Conservation (phyloP, 2,797 vertebrate genomes). For the Scarus forsteni region DNA sequence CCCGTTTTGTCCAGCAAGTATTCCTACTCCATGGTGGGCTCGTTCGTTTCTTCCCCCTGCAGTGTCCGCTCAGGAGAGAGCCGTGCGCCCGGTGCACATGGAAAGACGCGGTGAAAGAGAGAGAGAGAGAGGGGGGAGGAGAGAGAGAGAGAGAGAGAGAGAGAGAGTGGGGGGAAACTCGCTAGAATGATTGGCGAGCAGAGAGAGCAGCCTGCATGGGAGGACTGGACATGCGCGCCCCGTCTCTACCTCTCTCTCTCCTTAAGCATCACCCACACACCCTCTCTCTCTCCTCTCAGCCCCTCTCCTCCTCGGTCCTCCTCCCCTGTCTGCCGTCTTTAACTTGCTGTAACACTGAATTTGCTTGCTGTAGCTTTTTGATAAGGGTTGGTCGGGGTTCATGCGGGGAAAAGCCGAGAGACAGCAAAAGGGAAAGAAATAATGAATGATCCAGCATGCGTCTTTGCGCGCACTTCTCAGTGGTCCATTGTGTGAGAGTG, state of each 20-base stretch:
- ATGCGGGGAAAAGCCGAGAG: not conserved
- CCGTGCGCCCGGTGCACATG: conserved; percentile 87
- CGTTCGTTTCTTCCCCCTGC: conserved; percentile 85
- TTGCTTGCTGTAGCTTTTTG: conserved; percentile 16
- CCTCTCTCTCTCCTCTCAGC: conserved; percentile 26
- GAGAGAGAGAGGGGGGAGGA: conserved; percentile 6
- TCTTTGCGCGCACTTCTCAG: conserved; percentile 11
- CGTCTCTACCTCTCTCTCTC: conserved; percentile 44
- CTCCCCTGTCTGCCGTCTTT: conserved; percentile 32
- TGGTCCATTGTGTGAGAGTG: conserved; percentile 1
- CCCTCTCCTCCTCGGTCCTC: conserved; percentile 12
- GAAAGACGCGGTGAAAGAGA: conserved; percentile 54
- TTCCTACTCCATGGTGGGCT: conserved; percentile 87
- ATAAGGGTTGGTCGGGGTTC: conserved; percentile 14
- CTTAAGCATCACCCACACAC: conserved; percentile 46
- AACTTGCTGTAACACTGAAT: conserved; percentile 52
- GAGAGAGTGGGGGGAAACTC: conserved; percentile 74
- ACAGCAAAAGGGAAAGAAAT: not conserved
- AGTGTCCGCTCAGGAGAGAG: conserved; percentile 90
- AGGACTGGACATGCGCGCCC: conserved; percentile 90
- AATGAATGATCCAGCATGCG: not conserved
- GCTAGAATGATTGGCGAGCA: conserved; percentile 83
- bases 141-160: conserved; percentile 63
- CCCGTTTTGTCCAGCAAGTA: conserved; percentile 75
- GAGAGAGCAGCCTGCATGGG: conserved; percentile 83